Evolutionary conservation across 1,140 invertebrate genomes (phyloP), one percentile per base, ranked within the genome.

Genomic region (Pygmarrhopalites habei): DNA sequence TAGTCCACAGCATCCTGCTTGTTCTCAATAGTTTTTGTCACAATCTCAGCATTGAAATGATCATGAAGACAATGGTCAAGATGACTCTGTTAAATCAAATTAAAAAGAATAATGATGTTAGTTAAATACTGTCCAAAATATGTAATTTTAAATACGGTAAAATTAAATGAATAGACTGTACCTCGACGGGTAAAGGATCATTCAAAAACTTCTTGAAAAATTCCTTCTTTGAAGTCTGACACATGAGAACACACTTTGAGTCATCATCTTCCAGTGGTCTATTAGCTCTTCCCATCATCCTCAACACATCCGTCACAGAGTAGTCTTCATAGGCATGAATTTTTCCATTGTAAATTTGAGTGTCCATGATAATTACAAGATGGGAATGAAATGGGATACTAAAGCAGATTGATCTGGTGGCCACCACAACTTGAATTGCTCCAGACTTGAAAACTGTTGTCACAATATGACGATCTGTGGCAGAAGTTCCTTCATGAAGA

Each of bases 1-100:
- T 99, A 99, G 79, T 99, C 97, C 0, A 99, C 95, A 0, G 95
- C 95, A 77, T 99, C 97, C 76, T 99, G 97, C 77, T 99, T 99
- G 78, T 99, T 99, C 77, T 99, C 96, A 74, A 99, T 96, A 0
- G 95, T 99, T 79, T 98, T 98, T 0, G 96, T 99, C 0, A 99
- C 95, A 58, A 99, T 96, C 79, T 99, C 97, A 0, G 97, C 95
- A 80, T 99, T 99, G 75, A 99, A 97, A 78, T 99, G 97, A 80
- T 99, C 96, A 76, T 99, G 96, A 2, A 99, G 80, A 68, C 90
- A 84, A 73, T 98, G 95, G 79, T 99, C 95, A 70, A 98, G 78
- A 78, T 98, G 93, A 67, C 90, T 95, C 79, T 61, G 49, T 35
- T 39, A 61, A 61, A 84, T 73, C 79, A 75, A 43, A 68, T 61